Conservation (phyloP, 2,113 vertebrate genomes). For the Megaptera novaeangliae region DNA sequence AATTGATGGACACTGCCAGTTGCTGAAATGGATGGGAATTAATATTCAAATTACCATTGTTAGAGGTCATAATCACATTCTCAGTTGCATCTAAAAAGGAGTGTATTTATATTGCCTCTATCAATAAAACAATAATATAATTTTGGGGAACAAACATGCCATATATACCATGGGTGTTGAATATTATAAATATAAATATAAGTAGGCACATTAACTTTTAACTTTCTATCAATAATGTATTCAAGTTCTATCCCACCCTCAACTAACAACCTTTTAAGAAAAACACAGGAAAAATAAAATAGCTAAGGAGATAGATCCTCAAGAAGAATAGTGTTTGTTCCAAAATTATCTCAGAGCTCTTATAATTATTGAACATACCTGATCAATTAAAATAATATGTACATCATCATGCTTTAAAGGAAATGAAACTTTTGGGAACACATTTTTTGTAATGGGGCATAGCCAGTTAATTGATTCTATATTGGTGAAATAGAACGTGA, state of each 20-base stretch:
- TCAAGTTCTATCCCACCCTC: background rate
- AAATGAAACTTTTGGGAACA: background rate
- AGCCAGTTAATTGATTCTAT: background rate
- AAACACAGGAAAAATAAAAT: background rate
- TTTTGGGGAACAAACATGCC: background rate
- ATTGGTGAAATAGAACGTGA: background rate
- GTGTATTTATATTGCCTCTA: constrained; percentile 17
- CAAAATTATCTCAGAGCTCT: background rate
- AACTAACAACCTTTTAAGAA: background rate
- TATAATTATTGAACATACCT: background rate
- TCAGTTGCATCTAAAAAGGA: constrained; percentile 49
- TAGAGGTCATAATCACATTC: constrained; percentile 83
- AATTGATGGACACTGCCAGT: constrained; percentile 95
- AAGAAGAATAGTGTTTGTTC: background rate
- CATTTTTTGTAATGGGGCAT: background rate
- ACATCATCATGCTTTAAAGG: background rate
- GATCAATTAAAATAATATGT: background rate
- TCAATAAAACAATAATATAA: background rate
- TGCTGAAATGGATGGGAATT: constrained; percentile 91
- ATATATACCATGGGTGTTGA: background rate
- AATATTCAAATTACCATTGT: constrained; percentile 91
- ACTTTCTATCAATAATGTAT: background rate
- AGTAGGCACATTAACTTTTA: background rate
- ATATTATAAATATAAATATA: constrained; percentile 20
- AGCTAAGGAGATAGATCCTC: background rate